Conservation (phyloP, 2,888 invertebrate genomes). For the Hypomecis punctinalis region DNA sequence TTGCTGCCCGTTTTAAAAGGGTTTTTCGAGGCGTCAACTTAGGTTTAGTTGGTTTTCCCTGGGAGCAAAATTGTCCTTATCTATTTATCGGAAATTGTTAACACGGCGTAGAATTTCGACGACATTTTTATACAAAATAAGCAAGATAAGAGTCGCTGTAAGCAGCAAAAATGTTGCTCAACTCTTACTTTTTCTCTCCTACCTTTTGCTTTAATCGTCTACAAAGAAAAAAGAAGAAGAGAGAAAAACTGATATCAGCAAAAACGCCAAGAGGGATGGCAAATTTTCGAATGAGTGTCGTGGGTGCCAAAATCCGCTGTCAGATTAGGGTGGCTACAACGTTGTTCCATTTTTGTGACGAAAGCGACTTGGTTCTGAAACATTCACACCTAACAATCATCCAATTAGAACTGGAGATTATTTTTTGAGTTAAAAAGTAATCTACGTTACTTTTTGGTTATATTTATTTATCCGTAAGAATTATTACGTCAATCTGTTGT, state of each 20-base stretch:
- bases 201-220: too few species aligned
- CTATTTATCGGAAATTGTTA: not conserved
- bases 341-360: not conserved
- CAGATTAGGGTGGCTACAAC: not conserved
- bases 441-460: too few species aligned
- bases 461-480: too few species aligned
- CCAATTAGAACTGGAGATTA: too few species aligned
- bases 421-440: too few species aligned
- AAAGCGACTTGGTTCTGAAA: not conserved
- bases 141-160: too few species aligned
- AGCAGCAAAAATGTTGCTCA: too few species aligned
- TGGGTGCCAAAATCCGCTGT: not conserved
- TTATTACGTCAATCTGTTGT: too few species aligned
- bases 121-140: not conserved
- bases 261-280: not conserved
- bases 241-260: constrained; percentile 9
- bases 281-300: not conserved
- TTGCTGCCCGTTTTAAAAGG: not conserved
- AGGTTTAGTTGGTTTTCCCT: not conserved
- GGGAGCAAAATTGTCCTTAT: not conserved
- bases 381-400: too few species aligned
- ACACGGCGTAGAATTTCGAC: not conserved
- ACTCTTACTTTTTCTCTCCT: too few species aligned
- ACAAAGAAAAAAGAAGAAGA: not conserved
- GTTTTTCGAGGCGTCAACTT: not conserved